Percentiles rank a stretch among this genome's conserved stretches.
These are phyloP conservation scores for Bombus ignitus DNA, from an alignment of 1,140 invertebrate species.

Conservation along the genomic window DNA sequence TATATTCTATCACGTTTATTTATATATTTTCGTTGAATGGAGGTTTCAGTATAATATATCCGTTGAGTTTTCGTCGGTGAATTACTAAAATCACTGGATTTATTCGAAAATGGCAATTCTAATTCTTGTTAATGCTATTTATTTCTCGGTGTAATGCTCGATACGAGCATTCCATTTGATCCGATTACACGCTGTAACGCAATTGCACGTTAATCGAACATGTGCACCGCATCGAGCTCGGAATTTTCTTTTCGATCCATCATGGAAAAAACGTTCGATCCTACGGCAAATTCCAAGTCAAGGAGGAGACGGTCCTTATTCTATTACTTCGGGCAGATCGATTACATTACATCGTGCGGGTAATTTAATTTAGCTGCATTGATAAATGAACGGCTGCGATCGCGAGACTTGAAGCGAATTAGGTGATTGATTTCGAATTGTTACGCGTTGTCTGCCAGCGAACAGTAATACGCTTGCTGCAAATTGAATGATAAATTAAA, in stretches of 20 bases:
- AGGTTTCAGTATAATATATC: background rate
- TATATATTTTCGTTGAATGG: background rate
- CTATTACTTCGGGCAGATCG: background rate
- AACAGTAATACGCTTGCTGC: background rate
- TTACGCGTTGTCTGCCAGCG: background rate
- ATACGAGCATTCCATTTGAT: too few species aligned
- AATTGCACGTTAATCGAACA: conserved; percentile 12
- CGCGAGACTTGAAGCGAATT: conserved; percentile 19
- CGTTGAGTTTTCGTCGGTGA: background rate
- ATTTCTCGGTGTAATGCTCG: background rate
- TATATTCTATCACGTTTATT: background rate
- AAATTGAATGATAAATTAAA: conserved; percentile 19
- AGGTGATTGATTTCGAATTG: conserved; percentile 33
- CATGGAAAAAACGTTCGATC: background rate
- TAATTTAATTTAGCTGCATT: conserved; percentile 21
- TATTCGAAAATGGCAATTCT: background rate
- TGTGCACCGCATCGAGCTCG: background rate
- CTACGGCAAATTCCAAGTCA: background rate
- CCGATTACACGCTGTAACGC: background rate
- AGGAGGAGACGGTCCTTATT: background rate
- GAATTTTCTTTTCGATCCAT: too few species aligned
- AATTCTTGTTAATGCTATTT: background rate
- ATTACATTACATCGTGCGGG: background rate
- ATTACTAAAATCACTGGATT: background rate
- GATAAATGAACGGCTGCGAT: conserved; percentile 18